Conservation (phyloP, 2,797 vertebrate species). For the Pseudotriccus pelzelni region DNA sequence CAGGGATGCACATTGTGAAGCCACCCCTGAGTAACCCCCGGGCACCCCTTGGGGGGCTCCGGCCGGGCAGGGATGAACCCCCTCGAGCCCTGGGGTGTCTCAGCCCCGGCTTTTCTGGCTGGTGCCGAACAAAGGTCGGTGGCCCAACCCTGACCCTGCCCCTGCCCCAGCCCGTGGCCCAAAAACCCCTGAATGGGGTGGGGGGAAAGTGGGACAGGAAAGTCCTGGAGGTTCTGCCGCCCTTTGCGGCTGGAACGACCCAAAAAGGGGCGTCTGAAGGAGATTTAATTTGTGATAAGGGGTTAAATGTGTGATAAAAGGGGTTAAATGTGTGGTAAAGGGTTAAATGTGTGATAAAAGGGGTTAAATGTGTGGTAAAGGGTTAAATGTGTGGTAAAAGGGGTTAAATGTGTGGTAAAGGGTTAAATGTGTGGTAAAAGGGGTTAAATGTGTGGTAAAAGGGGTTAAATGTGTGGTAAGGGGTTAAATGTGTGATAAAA, state of each 20-base stretch:
- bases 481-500: too few species aligned
- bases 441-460: neutral
- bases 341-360: neutral
- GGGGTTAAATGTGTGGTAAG: neutral
- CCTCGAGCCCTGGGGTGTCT: neutral
- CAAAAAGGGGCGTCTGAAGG: neutral
- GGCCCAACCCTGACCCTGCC: neutral
- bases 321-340: neutral
- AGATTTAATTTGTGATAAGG: too few species aligned
- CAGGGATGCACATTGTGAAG: slow-evolving; percentile 3
- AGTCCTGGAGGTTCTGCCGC: neutral
- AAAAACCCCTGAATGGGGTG: neutral
- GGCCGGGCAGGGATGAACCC: neutral
- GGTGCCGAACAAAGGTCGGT: neutral
- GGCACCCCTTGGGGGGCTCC: too few species aligned
- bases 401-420: neutral
- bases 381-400: neutral
- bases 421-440: neutral
- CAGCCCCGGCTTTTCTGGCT: neutral
- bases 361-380: neutral
- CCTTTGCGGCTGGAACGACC: neutral
- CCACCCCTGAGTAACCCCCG: slow-evolving; percentile 11
- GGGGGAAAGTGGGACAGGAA: neutral
- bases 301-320: too few species aligned
- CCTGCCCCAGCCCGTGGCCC: neutral